Percentiles rank a stretch among this genome's conserved stretches.
Evolutionary conservation across 2,113 vertebrate species (phyloP).

Genomic region (Osmerus eperlanus): DNA sequence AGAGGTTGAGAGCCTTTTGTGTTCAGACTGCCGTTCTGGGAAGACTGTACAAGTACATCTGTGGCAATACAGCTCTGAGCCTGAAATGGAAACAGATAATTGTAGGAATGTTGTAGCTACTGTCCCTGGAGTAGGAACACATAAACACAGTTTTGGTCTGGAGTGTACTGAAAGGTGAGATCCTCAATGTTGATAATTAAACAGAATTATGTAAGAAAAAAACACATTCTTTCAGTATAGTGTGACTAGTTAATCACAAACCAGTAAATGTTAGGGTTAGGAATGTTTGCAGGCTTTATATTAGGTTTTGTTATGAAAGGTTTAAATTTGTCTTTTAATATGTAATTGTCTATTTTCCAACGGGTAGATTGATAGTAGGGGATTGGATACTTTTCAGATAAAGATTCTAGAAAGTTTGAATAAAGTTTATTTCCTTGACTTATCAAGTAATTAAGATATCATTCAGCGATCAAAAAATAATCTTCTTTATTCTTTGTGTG

Average conservation of each 20-base stretch:
- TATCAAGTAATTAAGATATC: neutral
- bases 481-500: neutral
- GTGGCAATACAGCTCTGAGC: too few species aligned
- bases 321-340: too few species aligned
- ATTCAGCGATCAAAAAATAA: too few species aligned
- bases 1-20: too few species aligned
- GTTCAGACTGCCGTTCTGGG: too few species aligned
- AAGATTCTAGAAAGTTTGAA: neutral
- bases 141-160: slow-evolving; percentile 47
- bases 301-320: neutral
- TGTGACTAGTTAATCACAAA: too few species aligned
- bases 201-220: slow-evolving; percentile 29
- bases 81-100: too few species aligned
- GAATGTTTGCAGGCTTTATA: neutral
- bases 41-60: too few species aligned
- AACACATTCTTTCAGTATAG: neutral
- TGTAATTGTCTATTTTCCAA: too few species aligned
- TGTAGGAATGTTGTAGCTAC: neutral
- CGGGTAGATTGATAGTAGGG: too few species aligned
- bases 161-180: slow-evolving; percentile 55
- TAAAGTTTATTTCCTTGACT: neutral
- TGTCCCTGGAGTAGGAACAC: neutral
- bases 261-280: too few species aligned
- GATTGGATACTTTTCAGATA: too few species aligned
- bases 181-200: slow-evolving; percentile 49